These are phyloP conservation scores for Cantharis flavilabris DNA, from an alignment of 2,888 invertebrate species.

Conservation along the genomic window DNA sequence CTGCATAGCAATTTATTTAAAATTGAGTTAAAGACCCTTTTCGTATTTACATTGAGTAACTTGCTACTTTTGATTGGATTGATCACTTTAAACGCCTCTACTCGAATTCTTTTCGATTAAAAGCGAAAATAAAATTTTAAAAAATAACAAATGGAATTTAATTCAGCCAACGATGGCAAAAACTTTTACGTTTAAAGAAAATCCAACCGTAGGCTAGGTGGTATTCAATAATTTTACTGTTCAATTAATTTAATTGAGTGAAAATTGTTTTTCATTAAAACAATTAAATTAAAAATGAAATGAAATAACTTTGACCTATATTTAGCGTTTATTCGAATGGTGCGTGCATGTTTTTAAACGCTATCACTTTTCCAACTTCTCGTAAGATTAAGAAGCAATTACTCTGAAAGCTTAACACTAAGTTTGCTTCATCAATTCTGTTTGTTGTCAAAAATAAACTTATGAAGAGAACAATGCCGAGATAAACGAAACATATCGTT, in stretches of 20 bases:
- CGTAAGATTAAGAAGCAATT: background rate
- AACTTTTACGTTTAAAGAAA: background rate
- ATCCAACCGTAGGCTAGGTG: background rate
- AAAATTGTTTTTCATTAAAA: background rate
- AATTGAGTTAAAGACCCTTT: background rate
- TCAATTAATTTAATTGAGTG: background rate
- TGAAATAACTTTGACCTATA: background rate
- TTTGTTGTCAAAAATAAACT: background rate
- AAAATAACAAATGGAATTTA: background rate
- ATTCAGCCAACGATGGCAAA: background rate
- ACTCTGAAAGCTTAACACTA: background rate
- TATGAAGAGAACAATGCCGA: background rate
- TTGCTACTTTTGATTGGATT: background rate
- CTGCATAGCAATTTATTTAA: background rate
- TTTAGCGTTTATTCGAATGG: background rate
- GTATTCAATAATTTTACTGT: background rate
- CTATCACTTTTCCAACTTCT: background rate
- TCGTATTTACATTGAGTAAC: background rate
- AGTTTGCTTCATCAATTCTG: background rate
- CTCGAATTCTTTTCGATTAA: background rate
- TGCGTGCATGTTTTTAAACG: background rate
- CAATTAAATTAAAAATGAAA: background rate
- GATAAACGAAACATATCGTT: background rate
- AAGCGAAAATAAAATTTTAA: background rate
- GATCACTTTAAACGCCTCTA: background rate